Conservation (phyloP, 2,888 invertebrate genomes). For the Lochmaea capreae region DNA sequence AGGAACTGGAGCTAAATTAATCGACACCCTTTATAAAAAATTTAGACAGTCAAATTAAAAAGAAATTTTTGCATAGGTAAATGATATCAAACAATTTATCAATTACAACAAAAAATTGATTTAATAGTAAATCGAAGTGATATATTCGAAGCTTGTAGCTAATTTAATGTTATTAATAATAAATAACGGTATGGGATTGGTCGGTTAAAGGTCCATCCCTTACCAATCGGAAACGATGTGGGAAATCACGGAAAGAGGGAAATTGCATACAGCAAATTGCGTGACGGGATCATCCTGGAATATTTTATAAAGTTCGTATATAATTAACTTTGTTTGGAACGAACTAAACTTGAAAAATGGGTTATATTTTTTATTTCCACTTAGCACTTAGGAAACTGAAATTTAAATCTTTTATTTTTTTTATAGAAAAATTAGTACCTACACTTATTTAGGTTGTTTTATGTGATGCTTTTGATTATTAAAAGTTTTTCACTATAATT, state of each 20-base stretch:
- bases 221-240: constrained; percentile 36
- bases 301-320: not conserved
- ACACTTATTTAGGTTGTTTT: too few relatives aligned
- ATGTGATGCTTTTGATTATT: too few relatives aligned
- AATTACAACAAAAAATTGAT: too few relatives aligned
- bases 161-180: constrained; percentile 40
- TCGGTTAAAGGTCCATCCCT: constrained; percentile 21
- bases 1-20: too few relatives aligned
- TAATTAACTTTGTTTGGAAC: not conserved
- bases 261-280: constrained; percentile 26
- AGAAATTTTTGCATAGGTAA: not conserved
- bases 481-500: too few relatives aligned
- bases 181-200: constrained; percentile 34
- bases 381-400: too few relatives aligned
- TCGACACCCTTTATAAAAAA: too few relatives aligned
- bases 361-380: not conserved
- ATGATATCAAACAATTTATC: not conserved
- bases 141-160: constrained; percentile 17
- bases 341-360: not conserved
- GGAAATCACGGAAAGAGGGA: constrained; percentile 17
- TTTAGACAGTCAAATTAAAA: too few relatives aligned
- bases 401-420: too few relatives aligned
- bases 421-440: too few relatives aligned
- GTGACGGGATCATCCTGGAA: constrained; percentile 1
- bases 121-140: too few relatives aligned